Percentiles rank a stretch among this genome's conserved stretches.
Conservation (phyloP, 2,888 invertebrate species). For the Odontocerum albicorne region DNA sequence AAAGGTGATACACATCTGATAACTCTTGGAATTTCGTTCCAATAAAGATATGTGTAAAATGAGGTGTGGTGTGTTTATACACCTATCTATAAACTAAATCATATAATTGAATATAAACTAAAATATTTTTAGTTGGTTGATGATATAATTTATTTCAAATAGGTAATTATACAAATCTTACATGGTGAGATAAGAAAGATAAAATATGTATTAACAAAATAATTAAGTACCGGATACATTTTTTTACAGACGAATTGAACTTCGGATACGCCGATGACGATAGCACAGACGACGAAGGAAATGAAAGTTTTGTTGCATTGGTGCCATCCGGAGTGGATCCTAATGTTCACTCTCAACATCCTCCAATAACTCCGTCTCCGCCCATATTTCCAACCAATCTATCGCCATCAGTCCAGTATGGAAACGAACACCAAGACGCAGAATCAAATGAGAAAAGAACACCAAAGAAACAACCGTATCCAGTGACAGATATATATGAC, state of each 20-base stretch:
- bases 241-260: constrained; percentile 21
- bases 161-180: neutral
- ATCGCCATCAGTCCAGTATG: constrained; percentile 56
- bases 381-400: constrained; percentile 53
- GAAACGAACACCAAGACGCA: constrained; percentile 52
- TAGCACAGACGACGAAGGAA: constrained; percentile 22
- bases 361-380: constrained; percentile 34
- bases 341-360: constrained; percentile 1
- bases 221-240: neutral
- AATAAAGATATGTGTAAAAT: neutral
- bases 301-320: constrained; percentile 27
- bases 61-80: no score
- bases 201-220: no score
- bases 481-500: constrained; percentile 40
- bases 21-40: no score
- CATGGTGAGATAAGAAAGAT: no score
- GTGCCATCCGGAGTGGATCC: constrained; percentile 19
- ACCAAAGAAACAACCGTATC: constrained; percentile 23
- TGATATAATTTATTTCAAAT: no score
- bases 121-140: neutral
- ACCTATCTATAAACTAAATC: neutral
- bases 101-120: neutral
- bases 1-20: no score
- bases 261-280: constrained; percentile 29
- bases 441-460: constrained; percentile 41